phyloP scores from a whole-genome alignment of 2,113 vertebrate species.

The Forbesichthys agassizii region DNA sequence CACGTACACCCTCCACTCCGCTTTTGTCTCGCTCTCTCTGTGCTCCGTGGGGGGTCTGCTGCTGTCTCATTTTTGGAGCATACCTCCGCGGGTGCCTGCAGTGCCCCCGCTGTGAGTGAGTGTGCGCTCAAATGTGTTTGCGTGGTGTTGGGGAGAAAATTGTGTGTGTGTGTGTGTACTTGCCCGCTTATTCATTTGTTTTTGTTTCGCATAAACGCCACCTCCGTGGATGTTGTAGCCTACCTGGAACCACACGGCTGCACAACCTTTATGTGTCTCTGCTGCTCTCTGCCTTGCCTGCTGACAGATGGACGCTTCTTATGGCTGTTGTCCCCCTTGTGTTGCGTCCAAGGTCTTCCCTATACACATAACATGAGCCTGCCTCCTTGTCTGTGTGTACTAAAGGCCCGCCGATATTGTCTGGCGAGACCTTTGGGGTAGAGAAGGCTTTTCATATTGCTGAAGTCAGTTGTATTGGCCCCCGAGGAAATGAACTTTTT shows the following conservation, averaged over 20 bases:
- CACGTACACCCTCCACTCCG: neutral
- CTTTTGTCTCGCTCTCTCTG: conserved; percentile 25
- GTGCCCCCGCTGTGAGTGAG: conserved; percentile 62
- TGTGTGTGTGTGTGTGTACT: conserved; percentile 1
- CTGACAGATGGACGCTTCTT: conserved; percentile 76
- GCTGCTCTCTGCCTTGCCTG: conserved; percentile 41
- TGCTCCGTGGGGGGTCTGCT: conserved; percentile 60
- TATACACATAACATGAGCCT: conserved; percentile 31
- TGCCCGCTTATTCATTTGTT: neutral
- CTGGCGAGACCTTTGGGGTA: conserved; percentile 35
- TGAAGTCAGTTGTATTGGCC: conserved; percentile 41
- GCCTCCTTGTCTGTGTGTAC: conserved; percentile 38
- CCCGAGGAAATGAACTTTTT: conserved; percentile 52
- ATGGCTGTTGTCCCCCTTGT: conserved; percentile 62
- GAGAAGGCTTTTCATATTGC: conserved; percentile 49
- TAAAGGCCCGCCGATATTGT: conserved; percentile 46
- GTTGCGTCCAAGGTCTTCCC: conserved; percentile 39
- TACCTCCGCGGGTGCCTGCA: conserved; percentile 62
- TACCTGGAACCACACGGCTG: conserved; percentile 43
- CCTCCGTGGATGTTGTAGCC: conserved; percentile 30
- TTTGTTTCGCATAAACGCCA: neutral
- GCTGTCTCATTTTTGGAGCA: conserved; percentile 60
- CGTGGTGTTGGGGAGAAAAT: neutral
- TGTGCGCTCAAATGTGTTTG: conserved; percentile 36
- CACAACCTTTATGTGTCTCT: conserved; percentile 50